phyloP scores from a whole-genome alignment of 2,797 vertebrate genomes.

The Streptopelia turtur region DNA sequence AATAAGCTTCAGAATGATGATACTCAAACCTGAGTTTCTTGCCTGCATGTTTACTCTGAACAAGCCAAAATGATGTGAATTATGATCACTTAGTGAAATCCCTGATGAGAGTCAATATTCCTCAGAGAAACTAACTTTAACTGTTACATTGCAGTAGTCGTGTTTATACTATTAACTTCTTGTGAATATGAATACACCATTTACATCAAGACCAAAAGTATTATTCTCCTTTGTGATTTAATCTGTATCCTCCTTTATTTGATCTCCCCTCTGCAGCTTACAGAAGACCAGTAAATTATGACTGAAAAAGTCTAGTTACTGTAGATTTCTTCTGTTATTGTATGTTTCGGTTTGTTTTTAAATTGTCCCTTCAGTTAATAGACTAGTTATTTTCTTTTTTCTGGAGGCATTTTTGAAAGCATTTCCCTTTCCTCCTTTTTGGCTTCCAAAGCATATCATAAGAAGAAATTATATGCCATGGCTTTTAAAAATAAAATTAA shows the following conservation, averaged over 20 bases:
- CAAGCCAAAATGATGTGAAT: not conserved
- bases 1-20: not conserved
- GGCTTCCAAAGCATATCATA: not conserved
- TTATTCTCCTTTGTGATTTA: not conserved
- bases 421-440: not conserved
- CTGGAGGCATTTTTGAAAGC: constrained; percentile 1
- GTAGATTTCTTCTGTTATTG: not conserved
- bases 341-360: not conserved
- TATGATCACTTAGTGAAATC: not conserved
- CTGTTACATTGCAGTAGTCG: not conserved
- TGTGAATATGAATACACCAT: not conserved
- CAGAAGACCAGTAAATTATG: not conserved
- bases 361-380: not conserved
- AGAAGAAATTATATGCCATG: not conserved
- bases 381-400: not conserved
- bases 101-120: not conserved
- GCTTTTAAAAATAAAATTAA: not conserved
- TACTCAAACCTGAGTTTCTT: not conserved
- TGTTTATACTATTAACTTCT: not conserved
- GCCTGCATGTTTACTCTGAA: not conserved
- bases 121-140: not conserved
- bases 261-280: not conserved
- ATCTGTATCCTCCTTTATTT: not conserved
- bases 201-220: not conserved
- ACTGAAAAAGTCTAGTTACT: not conserved